These are phyloP conservation scores for Macrotrachela quadricornifera DNA, from an alignment of 1,140 invertebrate genomes.

Conservation along the genomic window DNA sequence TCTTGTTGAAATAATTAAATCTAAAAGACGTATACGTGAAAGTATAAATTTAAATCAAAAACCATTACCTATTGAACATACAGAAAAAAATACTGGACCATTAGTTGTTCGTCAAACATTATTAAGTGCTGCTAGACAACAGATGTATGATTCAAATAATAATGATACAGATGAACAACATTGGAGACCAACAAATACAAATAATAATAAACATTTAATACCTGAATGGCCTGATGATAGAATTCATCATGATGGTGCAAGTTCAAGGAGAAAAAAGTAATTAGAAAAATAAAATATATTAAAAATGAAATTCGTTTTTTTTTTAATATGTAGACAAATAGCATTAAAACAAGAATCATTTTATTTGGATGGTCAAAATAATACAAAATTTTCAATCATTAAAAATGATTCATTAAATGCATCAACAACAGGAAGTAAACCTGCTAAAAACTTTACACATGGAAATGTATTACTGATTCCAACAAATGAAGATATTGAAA, in stretches of 20 bases:
- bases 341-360: slow-evolving; percentile 4
- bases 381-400: slow-evolving; percentile 15
- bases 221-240: neutral
- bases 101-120: too few relatives aligned
- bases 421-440: slow-evolving; percentile 13
- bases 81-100: too few relatives aligned
- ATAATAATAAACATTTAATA: too few relatives aligned
- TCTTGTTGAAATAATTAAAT: slow-evolving; percentile 26
- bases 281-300: neutral
- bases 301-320: neutral
- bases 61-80: too few relatives aligned
- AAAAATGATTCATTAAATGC: slow-evolving; percentile 21
- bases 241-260: neutral
- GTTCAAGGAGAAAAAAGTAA: neutral
- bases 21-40: slow-evolving; percentile 14
- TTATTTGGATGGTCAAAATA: neutral
- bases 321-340: neutral
- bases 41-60: too few relatives aligned
- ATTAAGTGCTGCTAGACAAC: too few relatives aligned
- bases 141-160: too few relatives aligned
- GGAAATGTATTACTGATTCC: slow-evolving; percentile 17
- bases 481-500: slow-evolving; percentile 21
- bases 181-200: too few relatives aligned
- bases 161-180: too few relatives aligned
- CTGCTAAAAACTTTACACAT: slow-evolving; percentile 15